Percentiles rank a stretch among this genome's conserved stretches.
These are phyloP conservation scores for Pterostichus niger DNA, from an alignment of 2,888 invertebrate species.

Conservation along the genomic window DNA sequence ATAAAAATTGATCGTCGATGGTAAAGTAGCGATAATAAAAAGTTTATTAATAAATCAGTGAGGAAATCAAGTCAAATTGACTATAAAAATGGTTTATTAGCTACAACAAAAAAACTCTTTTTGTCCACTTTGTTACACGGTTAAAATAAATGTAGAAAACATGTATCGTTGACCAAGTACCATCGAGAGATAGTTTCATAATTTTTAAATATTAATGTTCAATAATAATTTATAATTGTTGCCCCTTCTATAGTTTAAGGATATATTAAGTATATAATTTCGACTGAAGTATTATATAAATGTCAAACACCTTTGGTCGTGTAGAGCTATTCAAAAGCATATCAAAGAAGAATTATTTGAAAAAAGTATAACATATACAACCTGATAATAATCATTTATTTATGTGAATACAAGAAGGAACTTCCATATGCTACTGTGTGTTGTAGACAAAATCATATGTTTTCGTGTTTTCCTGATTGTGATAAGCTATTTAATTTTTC, in stretches of 20 bases:
- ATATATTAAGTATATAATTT: slow-evolving; percentile 33
- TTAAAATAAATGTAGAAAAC: slow-evolving; percentile 18
- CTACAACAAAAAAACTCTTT: no score
- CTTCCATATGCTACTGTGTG: slow-evolving; percentile 61
- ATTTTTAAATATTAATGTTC: slow-evolving; percentile 54
- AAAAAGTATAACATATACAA: no score
- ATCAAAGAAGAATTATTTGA: slow-evolving; percentile 26
- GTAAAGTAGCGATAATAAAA: no score
- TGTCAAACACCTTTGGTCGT: slow-evolving; percentile 59
- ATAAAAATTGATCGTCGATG: no score
- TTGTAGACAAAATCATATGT: slow-evolving; percentile 34
- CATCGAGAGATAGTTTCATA: slow-evolving; percentile 48
- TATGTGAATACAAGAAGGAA: slow-evolving; percentile 18
- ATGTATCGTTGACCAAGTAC: slow-evolving; percentile 50
- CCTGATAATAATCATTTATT: slow-evolving; percentile 23
- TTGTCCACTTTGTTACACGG: slow-evolving; percentile 36
- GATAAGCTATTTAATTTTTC: slow-evolving; percentile 31
- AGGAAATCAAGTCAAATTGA: no score
- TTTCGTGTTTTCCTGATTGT: slow-evolving; percentile 55
- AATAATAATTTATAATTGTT: slow-evolving; percentile 62
- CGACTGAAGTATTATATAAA: slow-evolving; percentile 64
- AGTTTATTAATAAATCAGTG: no score
- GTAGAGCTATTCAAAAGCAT: slow-evolving; percentile 51
- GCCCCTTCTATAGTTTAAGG: slow-evolving; percentile 53
- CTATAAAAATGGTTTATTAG: no score